Evolutionary conservation across 1,140 invertebrate genomes (phyloP).

Genomic region (Centruroides vittatus): DNA sequence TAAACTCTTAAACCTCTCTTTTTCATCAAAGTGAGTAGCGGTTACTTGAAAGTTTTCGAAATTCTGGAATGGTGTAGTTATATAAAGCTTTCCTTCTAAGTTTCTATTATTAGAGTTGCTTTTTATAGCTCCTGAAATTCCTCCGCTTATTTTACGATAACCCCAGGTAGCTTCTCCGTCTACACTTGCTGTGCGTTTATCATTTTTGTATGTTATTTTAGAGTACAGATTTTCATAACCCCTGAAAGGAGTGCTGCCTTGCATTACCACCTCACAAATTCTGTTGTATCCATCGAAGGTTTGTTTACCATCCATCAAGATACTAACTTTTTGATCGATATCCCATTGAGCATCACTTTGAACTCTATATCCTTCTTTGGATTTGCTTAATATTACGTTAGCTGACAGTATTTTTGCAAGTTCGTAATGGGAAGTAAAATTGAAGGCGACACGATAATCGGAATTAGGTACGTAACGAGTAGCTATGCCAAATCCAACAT

Average conservation of each 20-base stretch:
- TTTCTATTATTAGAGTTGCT: conserved; percentile 1
- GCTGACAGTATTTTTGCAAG: conserved; percentile 1
- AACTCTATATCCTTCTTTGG: background rate
- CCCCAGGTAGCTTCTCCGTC: conserved; percentile 10
- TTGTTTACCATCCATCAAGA: conserved; percentile 9
- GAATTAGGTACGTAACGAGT: background rate
- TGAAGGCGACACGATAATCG: background rate
- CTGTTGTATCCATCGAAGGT: background rate
- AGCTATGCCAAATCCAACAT: background rate
- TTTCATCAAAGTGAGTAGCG: background rate
- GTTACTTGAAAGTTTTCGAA: conserved; percentile 3
- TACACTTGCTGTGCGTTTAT: conserved; percentile 1
- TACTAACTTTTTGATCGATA: background rate
- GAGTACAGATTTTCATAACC: conserved; percentile 1
- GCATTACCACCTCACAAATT: conserved; percentile 1
- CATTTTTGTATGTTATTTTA: conserved; percentile 7
- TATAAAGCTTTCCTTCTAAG: conserved; percentile 6
- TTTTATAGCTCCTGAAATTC: background rate
- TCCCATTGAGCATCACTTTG: conserved; percentile 1
- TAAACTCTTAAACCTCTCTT: no score
- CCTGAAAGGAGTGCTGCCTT: conserved; percentile 1
- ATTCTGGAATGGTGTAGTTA: conserved; percentile 9
- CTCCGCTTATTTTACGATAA: conserved; percentile 2
- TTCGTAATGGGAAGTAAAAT: conserved; percentile 3
- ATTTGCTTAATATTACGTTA: background rate